Base-by-base conservation (phyloP, 2,797 vertebrate species). In the Mormyrus proboscirostris region DNA sequence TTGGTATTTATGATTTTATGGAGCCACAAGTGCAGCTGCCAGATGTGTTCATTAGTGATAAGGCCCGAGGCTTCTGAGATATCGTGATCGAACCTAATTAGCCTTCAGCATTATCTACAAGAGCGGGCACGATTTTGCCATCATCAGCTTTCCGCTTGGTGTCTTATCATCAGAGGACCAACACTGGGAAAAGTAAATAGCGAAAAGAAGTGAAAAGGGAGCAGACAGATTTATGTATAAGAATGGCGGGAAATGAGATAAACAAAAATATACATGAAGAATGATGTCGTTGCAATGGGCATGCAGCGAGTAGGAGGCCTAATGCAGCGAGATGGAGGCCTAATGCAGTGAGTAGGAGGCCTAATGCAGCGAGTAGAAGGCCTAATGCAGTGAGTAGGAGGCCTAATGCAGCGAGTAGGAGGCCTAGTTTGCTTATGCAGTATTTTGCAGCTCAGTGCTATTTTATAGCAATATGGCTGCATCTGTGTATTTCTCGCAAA, bases 51-150 rank as follows among this genome's bases (percentile, higher is more conserved):
- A 9, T 49, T 50, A 22, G 50, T 33, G 50, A 29, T 55, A 86
- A 84, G 19, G 50, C 51, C 33, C 1, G 33, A 38, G 25, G 50
- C 51, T 86, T 16, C 5, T 29, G n/a, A 79, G 50, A 49, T 59
- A 88, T 79, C 83, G 79, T 49, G 90, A 92, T 89, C 90, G 88
- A 88, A 69, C 76, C 44, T 88, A 89, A 90, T 90, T 90, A 90
- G 89, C 55, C 89, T 29, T 90, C 25, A n/a, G 29, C 73, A 89
- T 91, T 92, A 90, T 88, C 90, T 90, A 50, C 33, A 76, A 90
- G 90, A 86, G 90, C 90, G 88, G 89, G 88, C 87, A 86, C 41
- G 79, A 87, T 89, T 89, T 82, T 85, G 65, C 55, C 88, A 50
- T 65, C 38, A 91, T 90, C 88, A 90, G 88, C 88, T 89, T 33